phyloP scores from a whole-genome alignment of 2,113 vertebrate species.

The Lonchura striata region DNA sequence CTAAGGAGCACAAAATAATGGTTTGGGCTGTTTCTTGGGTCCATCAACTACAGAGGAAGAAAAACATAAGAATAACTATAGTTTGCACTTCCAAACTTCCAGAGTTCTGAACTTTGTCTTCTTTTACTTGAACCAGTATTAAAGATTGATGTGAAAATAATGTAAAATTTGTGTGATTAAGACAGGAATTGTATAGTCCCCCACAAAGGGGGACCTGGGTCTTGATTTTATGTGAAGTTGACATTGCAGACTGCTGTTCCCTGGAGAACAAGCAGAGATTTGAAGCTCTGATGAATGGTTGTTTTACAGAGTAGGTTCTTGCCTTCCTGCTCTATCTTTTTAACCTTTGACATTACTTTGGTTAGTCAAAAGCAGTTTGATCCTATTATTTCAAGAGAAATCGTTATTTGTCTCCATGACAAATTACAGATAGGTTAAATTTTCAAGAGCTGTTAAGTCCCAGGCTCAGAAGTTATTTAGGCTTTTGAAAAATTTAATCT shows the following conservation, averaged over 20 bases:
- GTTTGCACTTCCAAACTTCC: background rate
- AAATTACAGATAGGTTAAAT: background rate
- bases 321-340: background rate
- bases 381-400: slow-evolving; percentile 18
- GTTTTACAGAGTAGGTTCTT: background rate
- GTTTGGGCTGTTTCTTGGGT: background rate
- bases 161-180: background rate
- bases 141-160: background rate
- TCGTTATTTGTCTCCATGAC: background rate
- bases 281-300: background rate
- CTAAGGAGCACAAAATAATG: background rate
- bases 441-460: slow-evolving; percentile 13
- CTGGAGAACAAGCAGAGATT: background rate
- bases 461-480: background rate
- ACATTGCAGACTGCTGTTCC: background rate
- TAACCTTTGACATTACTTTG: slow-evolving; percentile 23
- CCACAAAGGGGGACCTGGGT: background rate
- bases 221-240: background rate
- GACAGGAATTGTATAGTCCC: background rate
- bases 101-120: background rate
- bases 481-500: background rate
- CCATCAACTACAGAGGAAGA: background rate
- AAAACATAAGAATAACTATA: background rate
- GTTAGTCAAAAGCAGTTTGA: background rate
- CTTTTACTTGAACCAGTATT: background rate